Conservation (phyloP, 2,888 invertebrate species). For the Pyrrhosoma nymphula region DNA sequence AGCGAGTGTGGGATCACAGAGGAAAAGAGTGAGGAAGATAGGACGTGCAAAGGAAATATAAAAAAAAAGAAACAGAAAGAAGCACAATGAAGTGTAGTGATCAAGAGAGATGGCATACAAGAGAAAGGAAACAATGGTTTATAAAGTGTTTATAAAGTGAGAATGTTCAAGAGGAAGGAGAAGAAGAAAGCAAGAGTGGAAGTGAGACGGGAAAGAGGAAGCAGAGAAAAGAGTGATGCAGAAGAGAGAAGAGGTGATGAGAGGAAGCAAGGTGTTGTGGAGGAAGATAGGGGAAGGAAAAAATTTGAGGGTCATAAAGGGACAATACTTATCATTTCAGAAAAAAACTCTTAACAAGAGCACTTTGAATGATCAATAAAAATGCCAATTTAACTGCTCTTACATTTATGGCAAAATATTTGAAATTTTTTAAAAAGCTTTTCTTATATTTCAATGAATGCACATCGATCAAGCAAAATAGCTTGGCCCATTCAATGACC, state of each 20-base stretch:
- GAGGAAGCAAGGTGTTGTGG: background rate
- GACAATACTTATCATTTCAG: background rate
- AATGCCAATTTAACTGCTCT: conserved; percentile 15
- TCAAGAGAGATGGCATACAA: background rate
- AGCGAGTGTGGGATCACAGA: background rate
- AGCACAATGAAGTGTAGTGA: background rate
- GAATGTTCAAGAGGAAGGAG: background rate
- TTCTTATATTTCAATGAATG: conserved; percentile 17
- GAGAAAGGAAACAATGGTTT: background rate
- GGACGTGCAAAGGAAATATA: background rate
- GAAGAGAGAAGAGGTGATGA: background rate
- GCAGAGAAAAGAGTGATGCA: background rate
- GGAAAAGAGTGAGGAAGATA: background rate
- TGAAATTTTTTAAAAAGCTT: background rate
- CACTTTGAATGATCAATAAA: conserved; percentile 25
- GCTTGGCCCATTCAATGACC: conserved; percentile 58
- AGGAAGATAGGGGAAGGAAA: conserved; percentile 46
- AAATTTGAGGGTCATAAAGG: conserved; percentile 60
- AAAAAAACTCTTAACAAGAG: background rate
- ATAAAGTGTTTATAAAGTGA: background rate
- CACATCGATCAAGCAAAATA: conserved; percentile 64
- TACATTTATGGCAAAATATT: background rate
- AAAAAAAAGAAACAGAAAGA: conserved; percentile 13
- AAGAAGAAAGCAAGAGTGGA: no score
- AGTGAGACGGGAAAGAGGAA: background rate